Base-by-base conservation (phyloP, 2,797 vertebrate species). In the Siniperca obscura region DNA sequence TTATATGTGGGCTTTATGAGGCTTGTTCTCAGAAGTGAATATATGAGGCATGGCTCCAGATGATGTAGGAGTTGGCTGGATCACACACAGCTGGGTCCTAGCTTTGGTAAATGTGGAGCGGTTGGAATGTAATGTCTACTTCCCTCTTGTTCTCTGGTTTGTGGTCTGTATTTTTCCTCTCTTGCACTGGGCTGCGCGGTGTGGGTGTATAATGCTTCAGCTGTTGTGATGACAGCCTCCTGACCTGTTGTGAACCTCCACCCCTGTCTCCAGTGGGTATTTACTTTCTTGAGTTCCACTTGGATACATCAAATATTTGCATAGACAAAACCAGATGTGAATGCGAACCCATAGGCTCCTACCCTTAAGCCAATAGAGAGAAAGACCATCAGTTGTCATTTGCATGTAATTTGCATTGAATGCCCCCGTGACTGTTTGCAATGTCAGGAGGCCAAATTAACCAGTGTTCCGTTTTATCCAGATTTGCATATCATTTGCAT, bases 361-460 rank as follows among this genome's bases (percentile, higher is more conserved):
- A 73, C 85, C 87, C 88, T 89, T 86, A 44, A 79, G 87, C 90
- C 92, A 89, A 85, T 76, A 7, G 83, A 90, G 92, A 91, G 86
- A 83, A 85, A 93, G 86, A 90, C 86, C 55, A 90, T 78, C 78
- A 65, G 86, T 88, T 91, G 87, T 88, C 92, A 95, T 96, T 95
- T 96, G 94, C 94, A 96, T 96, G 68, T 80, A 52, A 95, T 96
- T 96, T 96, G 93, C 95, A 95, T 96, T 44, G 42, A 85, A 88
- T 84, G 87, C 86, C 90, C 89, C 89, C 8, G 85, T 85, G 92
- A 93, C 93, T 94, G 92, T 96, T 95, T 94, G 93, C 93, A 89
- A 91, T 95, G 95, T 96, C 96, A 95, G 92, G 92, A 95, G 93
- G 94, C 94, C 94, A 95, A 95, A 95, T 95, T 94, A 95, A 96